phyloP scores from a whole-genome alignment of 2,888 invertebrate genomes.

The Allolobophora icterica region DNA sequence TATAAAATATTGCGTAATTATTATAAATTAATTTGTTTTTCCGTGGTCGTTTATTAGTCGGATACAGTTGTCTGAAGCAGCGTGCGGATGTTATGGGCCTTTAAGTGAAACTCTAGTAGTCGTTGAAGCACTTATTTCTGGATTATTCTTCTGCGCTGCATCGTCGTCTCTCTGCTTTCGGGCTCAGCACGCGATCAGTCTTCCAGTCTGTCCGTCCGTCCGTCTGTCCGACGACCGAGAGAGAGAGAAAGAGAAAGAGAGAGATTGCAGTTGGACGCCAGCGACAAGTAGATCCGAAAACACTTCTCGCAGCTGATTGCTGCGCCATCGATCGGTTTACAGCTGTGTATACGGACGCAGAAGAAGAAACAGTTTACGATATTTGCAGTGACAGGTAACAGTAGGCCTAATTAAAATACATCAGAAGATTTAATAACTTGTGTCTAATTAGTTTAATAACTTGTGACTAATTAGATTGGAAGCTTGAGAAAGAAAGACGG shows the following conservation, averaged over 20 bases:
- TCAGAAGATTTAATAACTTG: background rate
- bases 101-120: background rate
- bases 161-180: background rate
- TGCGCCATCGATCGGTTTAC: background rate
- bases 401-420: background rate
- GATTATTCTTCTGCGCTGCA: background rate
- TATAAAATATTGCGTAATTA: background rate
- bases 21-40: background rate
- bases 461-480: too few species aligned
- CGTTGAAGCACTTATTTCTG: background rate
- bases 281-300: background rate
- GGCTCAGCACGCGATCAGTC: background rate
- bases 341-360: background rate
- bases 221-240: background rate
- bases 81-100: background rate
- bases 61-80: background rate
- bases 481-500: background rate
- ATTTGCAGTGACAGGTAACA: background rate
- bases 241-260: too few species aligned
- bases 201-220: background rate
- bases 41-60: background rate
- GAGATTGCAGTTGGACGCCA: background rate
- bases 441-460: background rate
- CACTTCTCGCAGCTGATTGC: background rate
- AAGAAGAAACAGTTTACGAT: constrained; percentile 4